Conservation (phyloP, 1,140 invertebrate species). For the Trichonephila clavata region DNA sequence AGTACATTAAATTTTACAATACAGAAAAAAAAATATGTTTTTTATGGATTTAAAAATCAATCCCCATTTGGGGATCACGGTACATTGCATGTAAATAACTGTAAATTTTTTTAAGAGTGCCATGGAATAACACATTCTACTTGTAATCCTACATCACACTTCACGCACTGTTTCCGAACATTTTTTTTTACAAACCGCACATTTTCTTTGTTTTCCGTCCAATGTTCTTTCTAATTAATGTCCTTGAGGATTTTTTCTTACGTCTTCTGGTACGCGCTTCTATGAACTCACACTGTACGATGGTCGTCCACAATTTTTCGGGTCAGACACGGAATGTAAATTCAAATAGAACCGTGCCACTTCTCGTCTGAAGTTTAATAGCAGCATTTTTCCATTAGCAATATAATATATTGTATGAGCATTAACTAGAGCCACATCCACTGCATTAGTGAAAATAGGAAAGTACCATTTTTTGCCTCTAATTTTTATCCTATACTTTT, state of each 20-base stretch:
- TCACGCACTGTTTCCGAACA: conserved; percentile 37
- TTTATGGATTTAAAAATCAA: conserved; percentile 46
- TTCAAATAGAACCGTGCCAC: conserved; percentile 57
- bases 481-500: conserved; percentile 62
- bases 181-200: conserved; percentile 59
- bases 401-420: conserved; percentile 60
- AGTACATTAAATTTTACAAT: conserved; percentile 61
- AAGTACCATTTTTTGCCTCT: conserved; percentile 60
- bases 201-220: conserved; percentile 60
- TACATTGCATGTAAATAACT: conserved; percentile 55
- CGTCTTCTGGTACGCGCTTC: conserved; percentile 58
- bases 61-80: conserved; percentile 52
- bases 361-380: conserved; percentile 60
- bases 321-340: conserved; percentile 61
- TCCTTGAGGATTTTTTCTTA: conserved; percentile 61
- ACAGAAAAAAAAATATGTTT: too few relatives aligned
- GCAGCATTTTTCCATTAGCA: conserved; percentile 57
- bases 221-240: conserved; percentile 59
- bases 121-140: conserved; percentile 43
- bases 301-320: conserved; percentile 57
- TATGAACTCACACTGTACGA: conserved; percentile 59
- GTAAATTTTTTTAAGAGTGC: conserved; percentile 50
- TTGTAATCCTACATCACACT: conserved; percentile 29
- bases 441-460: conserved; percentile 60
- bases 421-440: conserved; percentile 57